Conservation (phyloP, 2,797 vertebrate species). For the Chelon labrosus region DNA sequence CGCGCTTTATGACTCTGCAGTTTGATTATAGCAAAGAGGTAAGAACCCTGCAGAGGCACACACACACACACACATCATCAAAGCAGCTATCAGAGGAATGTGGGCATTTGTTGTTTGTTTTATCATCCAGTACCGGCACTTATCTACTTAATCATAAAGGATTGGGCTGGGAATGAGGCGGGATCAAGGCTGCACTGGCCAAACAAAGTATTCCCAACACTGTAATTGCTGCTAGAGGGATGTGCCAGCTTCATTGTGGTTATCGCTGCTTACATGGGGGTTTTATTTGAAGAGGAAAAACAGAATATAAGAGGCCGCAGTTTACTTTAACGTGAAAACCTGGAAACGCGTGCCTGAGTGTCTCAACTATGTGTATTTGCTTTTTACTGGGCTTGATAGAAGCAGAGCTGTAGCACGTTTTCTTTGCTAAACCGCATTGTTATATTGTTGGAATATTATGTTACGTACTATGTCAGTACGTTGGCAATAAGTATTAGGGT, state of each 20-base stretch:
- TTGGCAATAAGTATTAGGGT: background rate
- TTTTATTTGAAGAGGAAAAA: constrained; percentile 41
- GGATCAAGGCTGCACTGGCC: constrained; percentile 44
- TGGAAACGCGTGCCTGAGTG: constrained; percentile 13
- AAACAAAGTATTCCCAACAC: constrained; percentile 54
- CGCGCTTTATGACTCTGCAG: constrained; percentile 80
- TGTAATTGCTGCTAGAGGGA: constrained; percentile 43
- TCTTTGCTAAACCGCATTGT: background rate
- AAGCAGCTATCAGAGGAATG: constrained; percentile 80
- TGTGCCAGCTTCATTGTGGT: constrained; percentile 38
- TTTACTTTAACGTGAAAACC: constrained; percentile 29
- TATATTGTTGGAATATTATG: background rate
- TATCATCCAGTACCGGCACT: constrained; percentile 73
- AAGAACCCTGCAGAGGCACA: constrained; percentile 52
- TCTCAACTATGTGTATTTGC: background rate
- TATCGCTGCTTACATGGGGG: constrained; percentile 31
- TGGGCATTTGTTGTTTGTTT: constrained; percentile 80
- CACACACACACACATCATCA: constrained; percentile 70
- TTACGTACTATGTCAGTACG: background rate
- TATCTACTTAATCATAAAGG: constrained; percentile 77
- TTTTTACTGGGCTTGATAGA: background rate
- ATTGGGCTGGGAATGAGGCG: constrained; percentile 63
- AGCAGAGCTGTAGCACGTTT: background rate
- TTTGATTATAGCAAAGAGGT: constrained; percentile 76
- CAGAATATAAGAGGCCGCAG: constrained; percentile 6